Conservation (phyloP, 2,113 vertebrate genomes). For the Henicopernis longicauda region DNA sequence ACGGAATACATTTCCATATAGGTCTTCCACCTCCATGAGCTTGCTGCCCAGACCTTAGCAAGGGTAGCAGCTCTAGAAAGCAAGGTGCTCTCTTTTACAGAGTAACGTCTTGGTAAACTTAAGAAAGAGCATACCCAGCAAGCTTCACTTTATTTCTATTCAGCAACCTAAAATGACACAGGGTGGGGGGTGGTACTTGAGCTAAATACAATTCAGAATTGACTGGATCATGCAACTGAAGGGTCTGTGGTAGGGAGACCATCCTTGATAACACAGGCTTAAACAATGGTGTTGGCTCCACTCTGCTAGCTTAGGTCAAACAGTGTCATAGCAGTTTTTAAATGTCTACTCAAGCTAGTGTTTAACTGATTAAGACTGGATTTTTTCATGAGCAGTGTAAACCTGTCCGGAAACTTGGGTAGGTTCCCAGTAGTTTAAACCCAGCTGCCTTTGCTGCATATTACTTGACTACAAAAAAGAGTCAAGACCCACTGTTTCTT, state of each 20-base stretch:
- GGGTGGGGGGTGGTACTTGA: not conserved
- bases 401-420: not conserved
- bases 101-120: not conserved
- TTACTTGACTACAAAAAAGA: not conserved
- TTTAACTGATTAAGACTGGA: not conserved
- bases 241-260: not conserved
- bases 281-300: not conserved
- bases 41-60: not conserved
- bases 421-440: not conserved
- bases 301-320: not conserved
- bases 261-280: not conserved
- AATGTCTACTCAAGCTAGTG: not conserved
- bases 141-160: not conserved
- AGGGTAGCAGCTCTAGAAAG: not conserved
- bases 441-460: not conserved
- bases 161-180: not conserved
- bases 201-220: not conserved
- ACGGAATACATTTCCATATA: not conserved
- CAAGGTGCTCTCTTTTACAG: not conserved
- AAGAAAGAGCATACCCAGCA: not conserved
- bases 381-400: not conserved
- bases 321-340: not conserved
- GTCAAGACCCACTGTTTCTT: not conserved
- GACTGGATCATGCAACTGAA: not conserved
- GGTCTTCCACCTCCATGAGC: not conserved